phyloP scores from a whole-genome alignment of 2,888 invertebrate species.

The Allophyes oxyacanthae region DNA sequence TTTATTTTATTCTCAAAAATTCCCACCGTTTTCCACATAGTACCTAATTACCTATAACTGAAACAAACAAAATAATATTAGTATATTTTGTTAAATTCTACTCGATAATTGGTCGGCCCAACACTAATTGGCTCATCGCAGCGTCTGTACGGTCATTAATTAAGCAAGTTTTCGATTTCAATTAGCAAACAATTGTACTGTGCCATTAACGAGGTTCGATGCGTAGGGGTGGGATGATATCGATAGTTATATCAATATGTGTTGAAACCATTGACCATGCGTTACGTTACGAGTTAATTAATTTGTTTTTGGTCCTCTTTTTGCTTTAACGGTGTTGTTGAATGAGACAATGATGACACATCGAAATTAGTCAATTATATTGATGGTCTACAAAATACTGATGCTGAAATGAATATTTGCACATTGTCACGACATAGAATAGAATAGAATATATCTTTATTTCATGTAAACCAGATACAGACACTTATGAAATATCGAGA shows the following conservation, averaged over 20 bases:
- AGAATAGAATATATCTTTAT: too few species aligned
- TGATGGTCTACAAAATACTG: too few species aligned
- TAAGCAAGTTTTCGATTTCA: conserved; percentile 80
- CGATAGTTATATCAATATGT: conserved; percentile 18
- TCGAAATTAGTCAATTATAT: too few species aligned
- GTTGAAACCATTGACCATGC: neutral
- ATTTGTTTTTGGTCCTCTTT: neutral
- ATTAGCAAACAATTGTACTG: conserved; percentile 74
- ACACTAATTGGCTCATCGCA: conserved; percentile 71
- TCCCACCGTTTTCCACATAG: neutral
- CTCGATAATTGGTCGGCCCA: conserved; percentile 63
- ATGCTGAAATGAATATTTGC: too few species aligned
- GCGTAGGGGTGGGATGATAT: conserved; percentile 38
- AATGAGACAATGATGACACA: too few species aligned
- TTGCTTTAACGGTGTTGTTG: neutral
- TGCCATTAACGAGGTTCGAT: conserved; percentile 41
- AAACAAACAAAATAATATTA: conserved; percentile 38
- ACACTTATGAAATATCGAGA: too few species aligned
- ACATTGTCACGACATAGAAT: too few species aligned
- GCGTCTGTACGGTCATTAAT: conserved; percentile 69
- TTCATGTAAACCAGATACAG: too few species aligned
- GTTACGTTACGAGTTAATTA: neutral
- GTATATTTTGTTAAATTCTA: conserved; percentile 31
- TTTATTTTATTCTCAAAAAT: neutral
- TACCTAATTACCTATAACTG: conserved; percentile 1